These are phyloP conservation scores for Oryzias javanicus DNA, from an alignment of 2,113 vertebrate genomes.

Conservation along the genomic window DNA sequence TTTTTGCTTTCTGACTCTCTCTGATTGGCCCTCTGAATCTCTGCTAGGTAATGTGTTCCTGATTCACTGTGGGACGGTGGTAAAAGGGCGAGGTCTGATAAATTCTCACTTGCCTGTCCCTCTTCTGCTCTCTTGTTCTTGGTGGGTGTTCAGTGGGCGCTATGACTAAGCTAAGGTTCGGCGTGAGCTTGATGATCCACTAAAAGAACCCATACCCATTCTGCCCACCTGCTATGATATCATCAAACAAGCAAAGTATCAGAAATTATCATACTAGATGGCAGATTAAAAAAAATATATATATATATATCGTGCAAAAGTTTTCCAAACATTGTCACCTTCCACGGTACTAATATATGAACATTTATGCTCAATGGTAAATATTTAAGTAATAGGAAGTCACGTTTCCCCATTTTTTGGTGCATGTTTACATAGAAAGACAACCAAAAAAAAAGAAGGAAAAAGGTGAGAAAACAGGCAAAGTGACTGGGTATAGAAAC, in stretches of 20 bases:
- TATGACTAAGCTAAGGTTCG: constrained; percentile 75
- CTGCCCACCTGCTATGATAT: constrained; percentile 68
- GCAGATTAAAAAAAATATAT: too few species aligned
- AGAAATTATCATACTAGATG: constrained; percentile 45
- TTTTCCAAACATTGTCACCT: constrained; percentile 1
- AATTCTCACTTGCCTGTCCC: constrained; percentile 16
- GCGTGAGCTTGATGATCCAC: constrained; percentile 69
- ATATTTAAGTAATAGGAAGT: too few species aligned
- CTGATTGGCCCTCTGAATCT: constrained; percentile 9
- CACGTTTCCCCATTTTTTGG: too few species aligned
- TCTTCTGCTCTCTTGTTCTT: constrained; percentile 57
- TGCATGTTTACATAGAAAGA: constrained; percentile 46
- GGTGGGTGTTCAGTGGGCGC: constrained; percentile 70
- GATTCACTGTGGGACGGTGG: constrained; percentile 38
- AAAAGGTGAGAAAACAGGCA: constrained; percentile 39
- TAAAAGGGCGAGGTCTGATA: constrained; percentile 48
- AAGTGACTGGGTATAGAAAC: constrained; percentile 43
- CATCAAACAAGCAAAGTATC: constrained; percentile 59
- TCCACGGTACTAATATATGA: too few species aligned
- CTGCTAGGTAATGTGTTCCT: constrained; percentile 21
- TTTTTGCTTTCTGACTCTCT: constrained; percentile 14
- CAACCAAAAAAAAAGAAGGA: constrained; percentile 16
- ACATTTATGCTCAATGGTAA: too few species aligned
- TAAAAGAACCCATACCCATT: constrained; percentile 66
- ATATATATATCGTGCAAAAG: constrained; percentile 4